phyloP scores from a whole-genome alignment of 2,797 vertebrate species.

The Peromyscus attwateri region DNA sequence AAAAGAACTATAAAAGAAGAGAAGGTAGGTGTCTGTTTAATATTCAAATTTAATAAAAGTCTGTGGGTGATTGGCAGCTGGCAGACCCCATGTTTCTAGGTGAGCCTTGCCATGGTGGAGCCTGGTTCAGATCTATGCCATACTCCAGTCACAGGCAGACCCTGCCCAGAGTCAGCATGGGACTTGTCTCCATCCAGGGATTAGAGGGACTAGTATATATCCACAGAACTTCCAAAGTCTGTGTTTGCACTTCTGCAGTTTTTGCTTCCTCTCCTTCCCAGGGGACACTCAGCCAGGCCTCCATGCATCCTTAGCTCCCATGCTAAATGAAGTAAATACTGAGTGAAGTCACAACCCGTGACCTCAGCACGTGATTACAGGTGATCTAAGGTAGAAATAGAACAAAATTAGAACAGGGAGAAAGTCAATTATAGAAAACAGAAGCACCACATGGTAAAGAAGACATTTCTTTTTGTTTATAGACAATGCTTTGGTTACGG shows the following conservation, averaged over 20 bases:
- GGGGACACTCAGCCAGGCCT: constrained; percentile 28
- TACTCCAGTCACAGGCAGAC: not conserved
- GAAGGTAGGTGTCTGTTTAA: constrained; percentile 49
- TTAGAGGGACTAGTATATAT: constrained; percentile 57
- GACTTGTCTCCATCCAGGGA: not conserved
- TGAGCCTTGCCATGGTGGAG: not conserved
- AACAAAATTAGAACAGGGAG: constrained; percentile 54
- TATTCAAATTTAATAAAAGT: constrained; percentile 60
- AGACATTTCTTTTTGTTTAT: not conserved
- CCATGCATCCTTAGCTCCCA: constrained; percentile 10
- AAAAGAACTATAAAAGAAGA: not conserved
- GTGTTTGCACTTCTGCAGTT: not conserved
- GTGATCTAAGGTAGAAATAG: constrained; percentile 28
- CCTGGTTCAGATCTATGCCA: constrained; percentile 27
- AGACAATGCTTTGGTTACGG: not conserved
- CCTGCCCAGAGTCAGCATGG: constrained; percentile 9
- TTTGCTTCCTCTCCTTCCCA: not conserved
- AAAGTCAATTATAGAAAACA: constrained; percentile 19
- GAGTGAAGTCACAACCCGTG: constrained; percentile 30
- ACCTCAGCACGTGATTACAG: constrained; percentile 37
- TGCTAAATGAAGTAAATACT: constrained; percentile 11
- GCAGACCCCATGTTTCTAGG: constrained; percentile 10
- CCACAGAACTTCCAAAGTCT: constrained; percentile 7
- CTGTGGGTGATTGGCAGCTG: constrained; percentile 52
- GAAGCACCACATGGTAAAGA: not conserved